A percentile compares a stretch with the other conserved stretches of the same genome.
phyloP scores from a whole-genome alignment of 2,797 vertebrate species.

The Pyrrhura leucotis region DNA sequence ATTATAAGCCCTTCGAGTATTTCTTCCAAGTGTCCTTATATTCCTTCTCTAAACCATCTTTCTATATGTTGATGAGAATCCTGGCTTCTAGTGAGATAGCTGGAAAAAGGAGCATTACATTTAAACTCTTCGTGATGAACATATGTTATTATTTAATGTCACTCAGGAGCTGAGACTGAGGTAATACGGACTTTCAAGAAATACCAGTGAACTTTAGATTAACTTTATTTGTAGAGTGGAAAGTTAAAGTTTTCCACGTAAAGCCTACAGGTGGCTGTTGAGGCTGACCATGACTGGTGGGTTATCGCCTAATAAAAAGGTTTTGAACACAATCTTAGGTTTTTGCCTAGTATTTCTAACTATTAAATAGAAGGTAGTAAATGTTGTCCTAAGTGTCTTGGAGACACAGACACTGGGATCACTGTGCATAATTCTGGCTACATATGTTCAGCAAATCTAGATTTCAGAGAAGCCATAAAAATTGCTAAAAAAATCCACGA shows the following conservation, averaged over 20 bases:
- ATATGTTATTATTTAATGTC: neutral
- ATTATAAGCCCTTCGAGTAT: neutral
- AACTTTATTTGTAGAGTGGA: neutral
- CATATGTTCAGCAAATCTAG: neutral
- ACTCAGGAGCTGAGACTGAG: neutral
- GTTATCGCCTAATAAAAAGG: neutral
- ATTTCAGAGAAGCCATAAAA: neutral
- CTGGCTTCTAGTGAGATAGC: neutral
- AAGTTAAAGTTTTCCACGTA: neutral
- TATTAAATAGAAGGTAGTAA: neutral
- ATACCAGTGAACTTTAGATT: neutral
- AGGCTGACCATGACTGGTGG: neutral
- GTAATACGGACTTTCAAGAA: neutral
- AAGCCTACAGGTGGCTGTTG: neutral
- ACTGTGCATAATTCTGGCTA: neutral
- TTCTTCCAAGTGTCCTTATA: neutral
- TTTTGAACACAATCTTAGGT: neutral
- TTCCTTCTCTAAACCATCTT: neutral
- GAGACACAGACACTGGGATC: neutral
- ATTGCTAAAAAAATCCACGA: neutral
- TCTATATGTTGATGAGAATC: neutral
- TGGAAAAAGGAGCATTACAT: neutral
- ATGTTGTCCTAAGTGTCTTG: neutral
- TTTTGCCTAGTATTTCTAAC: neutral
- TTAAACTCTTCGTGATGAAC: neutral